Evolutionary conservation across 2,113 vertebrate species (phyloP), one percentile per base, ranked within the genome.

Genomic region (Centropus bengalensis): DNA sequence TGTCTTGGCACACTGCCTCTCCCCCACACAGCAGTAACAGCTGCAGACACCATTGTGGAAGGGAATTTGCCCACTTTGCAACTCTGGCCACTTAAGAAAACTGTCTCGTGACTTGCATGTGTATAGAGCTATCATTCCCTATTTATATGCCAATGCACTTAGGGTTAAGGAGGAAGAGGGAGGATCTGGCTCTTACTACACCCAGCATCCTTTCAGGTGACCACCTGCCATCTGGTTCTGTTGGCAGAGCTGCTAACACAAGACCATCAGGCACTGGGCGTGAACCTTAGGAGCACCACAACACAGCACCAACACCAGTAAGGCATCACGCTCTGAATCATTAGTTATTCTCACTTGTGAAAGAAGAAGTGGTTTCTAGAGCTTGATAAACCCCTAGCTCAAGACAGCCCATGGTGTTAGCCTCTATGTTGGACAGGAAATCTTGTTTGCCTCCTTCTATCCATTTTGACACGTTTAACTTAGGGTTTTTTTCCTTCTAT

Each of bases 291-390:
- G 9, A n/a, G n/a, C 14, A n/a, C 0, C 5, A 94, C 21, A 81
- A 26, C 22, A 68, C 40, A 60, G 88, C 79, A 21, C 12, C 28
- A 67, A 22, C 19, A 64, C 26, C 16, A 21, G 12, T 36, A 68
- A 12, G 33, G 47, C 9, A 32, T 20, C n/a, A 40, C 2, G 2
- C 32, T 82, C 40, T 32, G 74, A 94, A 78, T 45, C 47, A 49
- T 24, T 21, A 63, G 45, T 70, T 84, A 83, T 84, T 88, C 33
- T 33, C 79, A 93, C n/a, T 56, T 68, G 45, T 0, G 2, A 90
- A 93, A 96, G 42, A 88, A 80, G 56, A 93, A 86, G 38, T 68
- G 55, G 32, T 79, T 92, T 93, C 81, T 60, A 63, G 56, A 92
- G 40, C 45, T 54, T 33, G 22, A 69, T 32, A 69, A 76, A 69